phyloP scores from a whole-genome alignment of 2,888 invertebrate genomes.

The Copidosoma aretas region DNA sequence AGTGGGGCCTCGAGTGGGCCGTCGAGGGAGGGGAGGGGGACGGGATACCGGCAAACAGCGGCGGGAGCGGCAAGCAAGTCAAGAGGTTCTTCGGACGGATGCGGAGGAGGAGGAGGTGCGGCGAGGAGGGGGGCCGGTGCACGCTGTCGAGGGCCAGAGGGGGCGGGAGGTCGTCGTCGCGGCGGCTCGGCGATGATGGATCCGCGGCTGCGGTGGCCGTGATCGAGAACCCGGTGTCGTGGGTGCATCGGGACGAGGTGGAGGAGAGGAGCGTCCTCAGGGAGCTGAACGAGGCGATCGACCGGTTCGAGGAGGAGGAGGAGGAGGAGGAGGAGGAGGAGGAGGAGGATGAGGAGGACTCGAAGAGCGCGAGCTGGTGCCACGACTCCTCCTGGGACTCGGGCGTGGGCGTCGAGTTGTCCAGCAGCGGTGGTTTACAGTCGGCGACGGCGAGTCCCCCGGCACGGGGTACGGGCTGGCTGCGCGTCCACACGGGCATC shows the following conservation, averaged over 20 bases:
- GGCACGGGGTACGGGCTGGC: constrained; percentile 65
- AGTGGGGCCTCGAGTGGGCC: constrained; percentile 20
- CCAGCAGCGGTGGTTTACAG: constrained; percentile 4
- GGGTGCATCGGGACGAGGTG: constrained; percentile 50
- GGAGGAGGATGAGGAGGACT: constrained; percentile 15
- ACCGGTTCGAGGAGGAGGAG: constrained; percentile 53
- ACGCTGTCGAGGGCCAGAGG: not conserved
- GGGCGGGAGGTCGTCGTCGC: not conserved
- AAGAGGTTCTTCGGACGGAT: no score
- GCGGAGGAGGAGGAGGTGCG: not conserved
- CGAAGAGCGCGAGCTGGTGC: constrained; percentile 43
- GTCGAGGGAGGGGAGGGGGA: not conserved
- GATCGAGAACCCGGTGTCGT: constrained; percentile 6
- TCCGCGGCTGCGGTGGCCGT: constrained; percentile 25
- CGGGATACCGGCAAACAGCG: not conserved
- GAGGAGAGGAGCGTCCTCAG: constrained; percentile 49
- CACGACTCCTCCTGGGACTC: constrained; percentile 60
- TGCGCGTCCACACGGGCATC: constrained; percentile 69
- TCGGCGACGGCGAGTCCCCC: not conserved
- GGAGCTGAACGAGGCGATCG: constrained; percentile 57
- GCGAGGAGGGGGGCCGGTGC: not conserved
- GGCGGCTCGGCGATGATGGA: not conserved
- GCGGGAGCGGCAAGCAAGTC: no score
- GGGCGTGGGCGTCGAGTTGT: constrained; percentile 66
- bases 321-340: constrained; percentile 27